A percentile compares a stretch with the other conserved stretches of the same genome.
These are phyloP conservation scores for Pipistrellus nathusii DNA, from an alignment of 2,797 vertebrate genomes.

Conservation along the genomic window DNA sequence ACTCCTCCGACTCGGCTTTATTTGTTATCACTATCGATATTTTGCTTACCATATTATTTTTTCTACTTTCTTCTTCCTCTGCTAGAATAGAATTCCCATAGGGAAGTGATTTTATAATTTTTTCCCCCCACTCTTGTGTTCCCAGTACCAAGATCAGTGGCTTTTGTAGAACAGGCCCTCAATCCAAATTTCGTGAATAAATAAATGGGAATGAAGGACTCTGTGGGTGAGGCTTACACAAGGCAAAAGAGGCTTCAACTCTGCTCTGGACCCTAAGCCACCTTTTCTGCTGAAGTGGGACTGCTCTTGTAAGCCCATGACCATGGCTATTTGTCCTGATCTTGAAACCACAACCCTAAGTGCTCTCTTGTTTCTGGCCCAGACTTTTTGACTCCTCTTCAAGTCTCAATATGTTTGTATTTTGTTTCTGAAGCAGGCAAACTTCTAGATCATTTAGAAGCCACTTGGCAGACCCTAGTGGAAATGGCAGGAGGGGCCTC, in stretches of 20 bases:
- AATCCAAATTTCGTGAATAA: not conserved
- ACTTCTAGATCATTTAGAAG: not conserved
- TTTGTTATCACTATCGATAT: not conserved
- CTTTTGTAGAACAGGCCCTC: not conserved
- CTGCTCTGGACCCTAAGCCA: not conserved
- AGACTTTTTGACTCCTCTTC: not conserved
- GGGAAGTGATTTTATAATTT: not conserved
- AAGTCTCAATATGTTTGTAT: not conserved
- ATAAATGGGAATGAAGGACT: not conserved
- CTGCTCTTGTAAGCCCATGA: not conserved
- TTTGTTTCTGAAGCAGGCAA: not conserved
- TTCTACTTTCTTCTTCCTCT: not conserved
- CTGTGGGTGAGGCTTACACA: not conserved
- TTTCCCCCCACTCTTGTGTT: not conserved
- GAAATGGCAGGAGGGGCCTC: not conserved
- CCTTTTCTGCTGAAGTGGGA: not conserved
- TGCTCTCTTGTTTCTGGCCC: not conserved
- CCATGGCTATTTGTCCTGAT: not conserved
- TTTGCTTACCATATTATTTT: constrained; percentile 2
- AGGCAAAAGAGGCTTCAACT: not conserved
- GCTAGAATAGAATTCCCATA: not conserved
- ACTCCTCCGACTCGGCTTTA: not conserved
- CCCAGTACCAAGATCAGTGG: not conserved
- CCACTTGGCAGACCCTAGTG: not conserved
- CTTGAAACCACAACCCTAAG: not conserved